A percentile compares a stretch with the other conserved stretches of the same genome.
phyloP scores from a whole-genome alignment of 2,113 vertebrate genomes.

The Oreochromis aureus region DNA sequence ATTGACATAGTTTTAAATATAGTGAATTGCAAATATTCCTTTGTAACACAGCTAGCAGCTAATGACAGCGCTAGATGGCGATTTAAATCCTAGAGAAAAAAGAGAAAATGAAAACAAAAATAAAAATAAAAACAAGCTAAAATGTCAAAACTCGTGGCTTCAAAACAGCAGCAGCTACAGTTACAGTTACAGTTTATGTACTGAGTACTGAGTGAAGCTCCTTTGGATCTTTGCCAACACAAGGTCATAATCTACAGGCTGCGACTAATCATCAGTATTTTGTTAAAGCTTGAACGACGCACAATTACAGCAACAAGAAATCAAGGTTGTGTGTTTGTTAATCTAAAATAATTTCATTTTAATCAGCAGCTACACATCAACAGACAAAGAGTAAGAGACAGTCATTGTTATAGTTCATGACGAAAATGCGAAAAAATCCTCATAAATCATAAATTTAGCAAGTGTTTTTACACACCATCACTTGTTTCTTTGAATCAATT shows the following conservation, averaged over 20 bases:
- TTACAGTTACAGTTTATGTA: neutral
- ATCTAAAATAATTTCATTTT: neutral
- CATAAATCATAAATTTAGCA: neutral
- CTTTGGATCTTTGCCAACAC: neutral
- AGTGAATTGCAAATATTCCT: neutral
- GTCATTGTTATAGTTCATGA: neutral
- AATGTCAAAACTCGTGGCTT: neutral
- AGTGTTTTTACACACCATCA: neutral
- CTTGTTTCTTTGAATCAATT: neutral
- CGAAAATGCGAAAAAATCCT: neutral
- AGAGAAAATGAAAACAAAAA: neutral
- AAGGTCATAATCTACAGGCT: neutral
- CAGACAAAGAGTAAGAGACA: neutral
- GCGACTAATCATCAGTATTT: neutral
- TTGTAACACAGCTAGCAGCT: neutral
- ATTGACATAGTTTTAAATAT: neutral
- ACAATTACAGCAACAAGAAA: neutral
- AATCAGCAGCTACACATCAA: neutral
- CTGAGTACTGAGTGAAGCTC: neutral
- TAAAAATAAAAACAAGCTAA: neutral
- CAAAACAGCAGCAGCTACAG: neutral
- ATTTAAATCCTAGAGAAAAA: neutral
- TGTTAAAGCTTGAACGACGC: neutral
- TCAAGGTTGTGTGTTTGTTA: neutral
- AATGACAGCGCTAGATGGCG: neutral